phyloP scores from a whole-genome alignment of 1,140 invertebrate genomes.

The Aleiodes sp. region DNA sequence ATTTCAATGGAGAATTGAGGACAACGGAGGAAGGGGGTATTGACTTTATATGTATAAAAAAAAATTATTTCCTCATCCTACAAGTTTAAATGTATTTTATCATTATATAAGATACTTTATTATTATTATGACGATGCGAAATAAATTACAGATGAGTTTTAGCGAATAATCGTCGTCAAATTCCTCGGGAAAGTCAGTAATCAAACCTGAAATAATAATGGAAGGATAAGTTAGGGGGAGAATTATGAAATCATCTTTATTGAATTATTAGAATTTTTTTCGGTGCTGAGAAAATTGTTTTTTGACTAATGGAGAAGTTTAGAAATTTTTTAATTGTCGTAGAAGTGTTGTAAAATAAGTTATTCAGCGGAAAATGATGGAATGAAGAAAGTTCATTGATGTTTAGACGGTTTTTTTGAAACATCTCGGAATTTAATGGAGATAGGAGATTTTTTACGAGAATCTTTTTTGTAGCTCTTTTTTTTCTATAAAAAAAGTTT shows the following conservation, averaged over 20 bases:
- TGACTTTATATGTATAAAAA: background rate
- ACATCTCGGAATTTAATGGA: too few species aligned
- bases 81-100: background rate
- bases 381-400: too few species aligned
- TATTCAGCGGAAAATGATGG: too few species aligned
- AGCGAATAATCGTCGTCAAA: too few species aligned
- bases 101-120: background rate
- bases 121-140: background rate
- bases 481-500: too few species aligned
- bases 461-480: too few species aligned
- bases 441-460: too few species aligned
- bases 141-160: background rate
- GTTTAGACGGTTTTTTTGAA: too few species aligned
- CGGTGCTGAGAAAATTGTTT: background rate
- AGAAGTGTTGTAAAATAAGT: too few species aligned
- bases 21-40: background rate
- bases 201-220: background rate
- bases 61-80: conserved; percentile 4
- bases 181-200: background rate
- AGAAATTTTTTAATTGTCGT: too few species aligned
- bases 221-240: background rate
- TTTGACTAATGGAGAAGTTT: too few species aligned
- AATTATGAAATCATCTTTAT: too few species aligned
- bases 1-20: background rate
- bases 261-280: background rate